Evolutionary conservation across 2,888 invertebrate genomes (phyloP), one percentile per base, ranked within the genome.

Genomic region (Rhingia rostrata): DNA sequence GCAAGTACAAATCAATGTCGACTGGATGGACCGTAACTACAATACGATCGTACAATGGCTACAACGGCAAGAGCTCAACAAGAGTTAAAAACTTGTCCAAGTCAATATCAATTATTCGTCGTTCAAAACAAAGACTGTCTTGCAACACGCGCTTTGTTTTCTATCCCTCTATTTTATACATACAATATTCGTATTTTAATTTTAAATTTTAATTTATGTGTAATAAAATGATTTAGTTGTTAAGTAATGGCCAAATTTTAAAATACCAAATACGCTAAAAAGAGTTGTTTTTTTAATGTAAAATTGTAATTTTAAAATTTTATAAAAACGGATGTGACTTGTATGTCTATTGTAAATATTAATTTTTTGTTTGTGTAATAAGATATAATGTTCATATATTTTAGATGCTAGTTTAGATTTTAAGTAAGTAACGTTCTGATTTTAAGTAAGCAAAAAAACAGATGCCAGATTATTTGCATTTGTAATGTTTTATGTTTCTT

Each of bases 21-120:
- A 94, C 86, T 98, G 98, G 98, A 95, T 96, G 93, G 92, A 94
- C 64, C 92, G 92, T 56, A 96, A 97, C 91, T 96, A 95, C 89
- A 92, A 93, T 66, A 93, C 93, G 2, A 96, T 98, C 78, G 93
- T 94, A 3, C 92, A 94, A 39, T 98, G 98, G 98, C 91, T 98
- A 39, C 81, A 81, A 14, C 81, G 87, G 61, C 87, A 85, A 9
- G 86, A 88, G 30, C 37, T 58, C 22, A 74, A 78, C 30, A 58
- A 78, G 35, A 86, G 74, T 61, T 84, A 84, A 84, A 60, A 67
- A 54, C 3, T 32, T 10, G 2, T 43, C 61, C 30, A 32, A 4
- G 4, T 10, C 41, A 60, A 43, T 9, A 22, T 3, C 10, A 43
- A 33, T n/a, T 1, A 45, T 47, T 66, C 12, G 35, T 66, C 39